A percentile compares a stretch with the other conserved stretches of the same genome.
These are phyloP conservation scores for Vireo altiloquus DNA, from an alignment of 2,113 vertebrate genomes.

Conservation along the genomic window DNA sequence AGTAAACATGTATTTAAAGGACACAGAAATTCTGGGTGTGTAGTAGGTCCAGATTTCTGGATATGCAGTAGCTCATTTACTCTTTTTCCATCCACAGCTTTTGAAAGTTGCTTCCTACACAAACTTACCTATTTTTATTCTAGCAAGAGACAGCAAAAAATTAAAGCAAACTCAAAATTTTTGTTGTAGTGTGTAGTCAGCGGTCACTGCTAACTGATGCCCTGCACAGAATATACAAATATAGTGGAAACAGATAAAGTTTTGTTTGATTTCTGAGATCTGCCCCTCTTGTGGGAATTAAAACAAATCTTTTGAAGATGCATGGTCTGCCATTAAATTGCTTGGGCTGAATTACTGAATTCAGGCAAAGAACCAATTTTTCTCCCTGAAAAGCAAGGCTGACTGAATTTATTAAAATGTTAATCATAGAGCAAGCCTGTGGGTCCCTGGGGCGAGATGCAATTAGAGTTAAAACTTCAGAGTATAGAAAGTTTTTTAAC, in stretches of 20 bases:
- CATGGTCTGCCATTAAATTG: background rate
- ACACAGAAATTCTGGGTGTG: background rate
- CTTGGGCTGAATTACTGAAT: conserved; percentile 23
- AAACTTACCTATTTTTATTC: background rate
- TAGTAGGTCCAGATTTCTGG: background rate
- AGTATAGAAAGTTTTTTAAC: conserved; percentile 28
- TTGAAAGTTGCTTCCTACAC: background rate
- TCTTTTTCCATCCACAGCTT: background rate
- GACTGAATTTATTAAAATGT: conserved; percentile 38
- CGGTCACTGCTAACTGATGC: background rate
- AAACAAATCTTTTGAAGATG: background rate
- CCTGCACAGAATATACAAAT: background rate
- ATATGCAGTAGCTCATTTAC: background rate
- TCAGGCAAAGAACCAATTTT: conserved; percentile 7
- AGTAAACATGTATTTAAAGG: background rate
- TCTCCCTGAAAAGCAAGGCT: conserved; percentile 19
- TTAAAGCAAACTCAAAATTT: background rate
- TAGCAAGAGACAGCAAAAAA: background rate
- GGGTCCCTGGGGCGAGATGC: background rate
- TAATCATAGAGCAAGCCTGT: background rate
- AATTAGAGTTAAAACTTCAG: conserved; percentile 57
- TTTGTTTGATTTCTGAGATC: background rate
- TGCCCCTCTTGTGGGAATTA: background rate
- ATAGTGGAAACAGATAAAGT: background rate
- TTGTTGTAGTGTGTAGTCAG: background rate